phyloP scores from a whole-genome alignment of 1,140 invertebrate genomes.

The Centruroides vittatus region DNA sequence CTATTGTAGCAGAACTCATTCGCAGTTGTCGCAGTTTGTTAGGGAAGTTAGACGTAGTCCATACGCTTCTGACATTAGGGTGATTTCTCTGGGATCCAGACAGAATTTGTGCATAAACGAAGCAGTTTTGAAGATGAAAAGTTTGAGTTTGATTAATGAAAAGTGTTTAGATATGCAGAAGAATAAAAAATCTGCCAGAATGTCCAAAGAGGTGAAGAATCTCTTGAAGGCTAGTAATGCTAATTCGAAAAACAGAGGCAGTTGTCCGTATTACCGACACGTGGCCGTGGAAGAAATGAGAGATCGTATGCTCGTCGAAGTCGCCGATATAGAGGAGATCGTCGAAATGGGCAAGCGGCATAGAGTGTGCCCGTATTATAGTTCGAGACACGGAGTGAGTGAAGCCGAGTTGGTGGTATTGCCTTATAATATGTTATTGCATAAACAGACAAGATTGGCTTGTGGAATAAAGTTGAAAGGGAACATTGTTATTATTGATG shows the following conservation, averaged over 20 bases:
- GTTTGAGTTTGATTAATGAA: constrained; percentile 79
- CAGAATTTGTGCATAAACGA: constrained; percentile 85
- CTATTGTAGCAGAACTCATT: constrained; percentile 92
- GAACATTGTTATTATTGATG: constrained; percentile 85
- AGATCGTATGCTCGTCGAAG: constrained; percentile 45
- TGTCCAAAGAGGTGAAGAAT: constrained; percentile 19
- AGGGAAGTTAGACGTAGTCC: constrained; percentile 73
- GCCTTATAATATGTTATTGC: constrained; percentile 77
- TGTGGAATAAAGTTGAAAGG: constrained; percentile 67
- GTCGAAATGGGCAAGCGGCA: constrained; percentile 48
- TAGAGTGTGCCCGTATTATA: constrained; percentile 83
- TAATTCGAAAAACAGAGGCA: constrained; percentile 19
- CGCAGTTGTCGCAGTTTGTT: constrained; percentile 87
- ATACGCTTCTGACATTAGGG: constrained; percentile 51
- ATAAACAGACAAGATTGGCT: constrained; percentile 66
- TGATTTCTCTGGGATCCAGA: constrained; percentile 79
- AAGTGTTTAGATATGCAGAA: constrained; percentile 78
- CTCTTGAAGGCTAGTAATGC: constrained; percentile 38
- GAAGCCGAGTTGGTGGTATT: constrained; percentile 62
- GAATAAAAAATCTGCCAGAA: constrained; percentile 37
- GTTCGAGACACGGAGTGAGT: constrained; percentile 55
- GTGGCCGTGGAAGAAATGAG: constrained; percentile 43
- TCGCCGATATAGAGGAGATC: constrained; percentile 80
- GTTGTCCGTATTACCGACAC: constrained; percentile 53
- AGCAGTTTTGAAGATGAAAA: constrained; percentile 56